A percentile compares a stretch with the other conserved stretches of the same genome.
These are phyloP conservation scores for Tipula vernalis DNA, from an alignment of 2,888 invertebrate species.

Conservation along the genomic window DNA sequence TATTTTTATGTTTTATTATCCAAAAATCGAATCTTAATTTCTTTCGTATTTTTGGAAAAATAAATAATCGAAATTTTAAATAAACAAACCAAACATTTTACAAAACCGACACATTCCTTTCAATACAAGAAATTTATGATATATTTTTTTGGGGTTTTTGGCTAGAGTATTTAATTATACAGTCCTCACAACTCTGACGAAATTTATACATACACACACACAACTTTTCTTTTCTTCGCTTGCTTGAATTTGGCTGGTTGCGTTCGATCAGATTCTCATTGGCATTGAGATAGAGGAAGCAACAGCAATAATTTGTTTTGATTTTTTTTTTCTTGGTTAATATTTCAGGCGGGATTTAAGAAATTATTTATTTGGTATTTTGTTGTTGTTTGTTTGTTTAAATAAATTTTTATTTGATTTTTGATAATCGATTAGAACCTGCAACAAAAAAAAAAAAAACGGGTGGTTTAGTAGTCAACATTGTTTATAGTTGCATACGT, in stretches of 20 bases:
- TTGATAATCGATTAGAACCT: neutral
- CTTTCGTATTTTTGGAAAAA: neutral
- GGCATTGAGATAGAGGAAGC: neutral
- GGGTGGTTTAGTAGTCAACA: neutral
- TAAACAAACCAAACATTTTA: neutral
- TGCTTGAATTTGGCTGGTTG: neutral
- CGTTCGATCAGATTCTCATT: neutral
- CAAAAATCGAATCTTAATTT: constrained; percentile 4
- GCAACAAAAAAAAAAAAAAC: neutral
- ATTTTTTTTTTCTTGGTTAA: neutral
- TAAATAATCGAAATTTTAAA: neutral
- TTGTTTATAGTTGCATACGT: neutral
- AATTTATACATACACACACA: neutral
- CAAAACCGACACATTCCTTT: neutral
- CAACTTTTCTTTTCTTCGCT: neutral
- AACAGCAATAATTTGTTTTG: neutral
- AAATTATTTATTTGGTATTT: neutral
- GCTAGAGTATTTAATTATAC: neutral
- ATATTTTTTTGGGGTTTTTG: neutral
- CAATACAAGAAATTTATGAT: neutral
- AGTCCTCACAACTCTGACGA: neutral
- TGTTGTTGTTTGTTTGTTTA: neutral
- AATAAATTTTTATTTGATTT: neutral
- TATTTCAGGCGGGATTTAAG: neutral
- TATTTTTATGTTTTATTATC: neutral